Conservation (phyloP, 1,140 invertebrate species). For the Rhagoletis zephyria region DNA sequence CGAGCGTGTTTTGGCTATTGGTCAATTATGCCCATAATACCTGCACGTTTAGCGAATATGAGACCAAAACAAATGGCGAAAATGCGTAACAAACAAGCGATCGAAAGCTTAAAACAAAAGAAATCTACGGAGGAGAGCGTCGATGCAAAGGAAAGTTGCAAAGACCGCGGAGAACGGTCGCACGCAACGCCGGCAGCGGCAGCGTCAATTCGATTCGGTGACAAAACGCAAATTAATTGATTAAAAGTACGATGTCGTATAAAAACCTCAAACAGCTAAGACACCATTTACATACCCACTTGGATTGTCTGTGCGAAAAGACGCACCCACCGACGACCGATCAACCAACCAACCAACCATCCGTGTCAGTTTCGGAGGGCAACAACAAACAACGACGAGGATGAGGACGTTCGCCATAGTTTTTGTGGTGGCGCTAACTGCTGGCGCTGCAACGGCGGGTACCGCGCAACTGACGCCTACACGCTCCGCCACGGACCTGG, state of each 20-base stretch:
- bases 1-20: neutral
- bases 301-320: constrained; percentile 68
- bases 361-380: neutral
- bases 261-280: constrained; percentile 67
- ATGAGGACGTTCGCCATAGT: constrained; percentile 55
- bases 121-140: neutral
- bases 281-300: constrained; percentile 70
- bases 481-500: constrained; percentile 76
- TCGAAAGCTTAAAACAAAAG: neutral
- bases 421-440: constrained; percentile 53
- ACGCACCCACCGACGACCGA: constrained; percentile 54
- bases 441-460: constrained; percentile 35
- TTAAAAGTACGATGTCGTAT: constrained; percentile 68
- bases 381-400: constrained; percentile 42
- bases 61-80: constrained; percentile 38
- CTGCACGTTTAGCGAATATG: neutral
- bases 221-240: constrained; percentile 68
- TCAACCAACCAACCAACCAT: neutral
- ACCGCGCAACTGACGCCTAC: constrained; percentile 56
- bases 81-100: neutral
- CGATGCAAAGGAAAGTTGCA: constrained; percentile 4
- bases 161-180: neutral
- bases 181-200: neutral
- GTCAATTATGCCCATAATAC: neutral
- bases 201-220: constrained; percentile 6